Conservation (phyloP, 92 coral and sea anemone species). For the Palythoa grandis region DNA sequence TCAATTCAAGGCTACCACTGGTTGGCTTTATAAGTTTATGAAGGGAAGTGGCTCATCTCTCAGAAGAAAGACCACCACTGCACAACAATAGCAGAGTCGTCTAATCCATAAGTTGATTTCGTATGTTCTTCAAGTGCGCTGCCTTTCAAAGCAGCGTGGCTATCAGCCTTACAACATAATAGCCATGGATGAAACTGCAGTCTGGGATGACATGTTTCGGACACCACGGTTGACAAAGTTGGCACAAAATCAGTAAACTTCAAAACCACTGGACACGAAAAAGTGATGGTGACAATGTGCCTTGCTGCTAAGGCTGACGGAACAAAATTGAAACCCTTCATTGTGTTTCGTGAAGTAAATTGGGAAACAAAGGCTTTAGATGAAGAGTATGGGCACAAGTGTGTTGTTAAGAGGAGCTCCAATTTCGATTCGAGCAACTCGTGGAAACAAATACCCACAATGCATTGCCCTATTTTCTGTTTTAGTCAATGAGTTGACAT, state of each 20-base stretch:
- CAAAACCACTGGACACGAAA: slow-evolving; percentile 54
- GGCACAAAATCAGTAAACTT: slow-evolving; percentile 42
- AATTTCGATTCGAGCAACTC: too few relatives aligned
- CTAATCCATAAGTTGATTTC: slow-evolving; percentile 49
- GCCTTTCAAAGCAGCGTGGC: slow-evolving; percentile 37
- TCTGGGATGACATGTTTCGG: slow-evolving; percentile 59
- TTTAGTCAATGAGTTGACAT: too few relatives aligned
- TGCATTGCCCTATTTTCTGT: too few relatives aligned
- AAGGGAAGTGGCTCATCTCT: slow-evolving; percentile 41
- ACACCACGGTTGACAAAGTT: slow-evolving; percentile 55
- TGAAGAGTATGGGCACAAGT: not conserved
- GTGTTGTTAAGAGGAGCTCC: too few relatives aligned
- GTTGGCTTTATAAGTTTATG: slow-evolving; percentile 49
- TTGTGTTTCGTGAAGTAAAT: slow-evolving; percentile 55
- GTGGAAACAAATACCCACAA: too few relatives aligned
- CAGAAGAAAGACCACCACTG: slow-evolving; percentile 46
- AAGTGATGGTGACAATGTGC: slow-evolving; percentile 56
- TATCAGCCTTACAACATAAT: slow-evolving; percentile 44
- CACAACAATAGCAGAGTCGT: slow-evolving; percentile 41
- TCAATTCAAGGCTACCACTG: slow-evolving; percentile 40
- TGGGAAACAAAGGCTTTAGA: slow-evolving; percentile 40
- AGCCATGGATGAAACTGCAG: slow-evolving; percentile 51
- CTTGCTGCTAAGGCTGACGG: slow-evolving; percentile 54
- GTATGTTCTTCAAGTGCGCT: slow-evolving; percentile 49
- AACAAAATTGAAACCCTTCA: slow-evolving; percentile 61